These are phyloP conservation scores for Tethea ocularis DNA, from an alignment of 2,888 invertebrate genomes.

Conservation along the genomic window DNA sequence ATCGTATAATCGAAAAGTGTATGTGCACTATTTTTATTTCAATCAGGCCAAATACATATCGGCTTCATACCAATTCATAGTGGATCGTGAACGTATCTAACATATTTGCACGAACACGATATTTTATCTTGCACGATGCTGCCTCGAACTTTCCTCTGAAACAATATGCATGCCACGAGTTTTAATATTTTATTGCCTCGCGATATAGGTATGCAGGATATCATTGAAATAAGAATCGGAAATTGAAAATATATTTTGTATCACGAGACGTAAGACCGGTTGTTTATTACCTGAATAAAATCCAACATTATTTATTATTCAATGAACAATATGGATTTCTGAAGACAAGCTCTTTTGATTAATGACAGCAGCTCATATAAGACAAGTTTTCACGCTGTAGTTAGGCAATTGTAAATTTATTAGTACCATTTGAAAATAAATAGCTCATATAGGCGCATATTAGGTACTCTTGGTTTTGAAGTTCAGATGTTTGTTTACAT, in stretches of 20 bases:
- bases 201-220: conserved; percentile 46
- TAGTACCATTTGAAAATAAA: not conserved
- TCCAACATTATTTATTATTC: conserved; percentile 24
- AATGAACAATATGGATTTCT: conserved; percentile 24
- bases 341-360: conserved; percentile 1
- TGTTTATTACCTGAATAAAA: conserved; percentile 42
- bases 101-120: conserved; percentile 30
- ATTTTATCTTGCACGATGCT: conserved; percentile 32
- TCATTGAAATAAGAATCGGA: conserved; percentile 47
- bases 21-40: not conserved
- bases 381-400: not conserved
- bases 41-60: no score
- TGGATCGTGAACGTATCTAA: conserved; percentile 18
- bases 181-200: conserved; percentile 54
- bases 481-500: not conserved
- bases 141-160: conserved; percentile 30
- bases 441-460: not conserved
- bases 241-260: conserved; percentile 46
- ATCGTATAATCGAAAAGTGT: not conserved
- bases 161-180: conserved; percentile 49
- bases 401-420: not conserved
- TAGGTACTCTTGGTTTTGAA: not conserved
- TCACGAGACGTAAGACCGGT: conserved; percentile 28
- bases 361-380: not conserved
- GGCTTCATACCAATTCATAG: conserved; percentile 24